Conservation (phyloP, 1,140 invertebrate species). For the Ladona fulva region DNA sequence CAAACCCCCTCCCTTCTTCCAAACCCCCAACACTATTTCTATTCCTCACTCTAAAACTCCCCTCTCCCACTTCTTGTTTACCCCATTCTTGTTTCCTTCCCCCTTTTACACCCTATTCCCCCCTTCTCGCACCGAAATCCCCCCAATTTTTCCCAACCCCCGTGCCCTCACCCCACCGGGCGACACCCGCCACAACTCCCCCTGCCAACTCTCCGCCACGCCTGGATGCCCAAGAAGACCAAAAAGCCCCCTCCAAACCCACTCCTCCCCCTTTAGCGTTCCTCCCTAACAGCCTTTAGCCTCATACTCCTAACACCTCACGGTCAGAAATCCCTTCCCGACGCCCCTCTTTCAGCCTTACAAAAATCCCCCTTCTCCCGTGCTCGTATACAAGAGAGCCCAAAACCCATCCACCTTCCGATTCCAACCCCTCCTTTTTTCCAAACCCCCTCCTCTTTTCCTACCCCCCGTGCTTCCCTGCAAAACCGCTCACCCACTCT, state of each 20-base stretch:
- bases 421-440: neutral
- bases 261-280: neutral
- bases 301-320: neutral
- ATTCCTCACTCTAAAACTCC: neutral
- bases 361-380: neutral
- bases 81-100: neutral
- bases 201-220: neutral
- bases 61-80: neutral
- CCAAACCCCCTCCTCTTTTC: neutral
- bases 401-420: neutral
- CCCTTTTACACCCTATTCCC: neutral
- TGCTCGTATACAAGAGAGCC: neutral
- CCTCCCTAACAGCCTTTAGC: constrained; percentile 3
- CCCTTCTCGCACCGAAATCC: neutral
- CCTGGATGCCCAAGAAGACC: neutral
- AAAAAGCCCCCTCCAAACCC: neutral
- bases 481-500: too few species aligned
- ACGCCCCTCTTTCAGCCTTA: neutral
- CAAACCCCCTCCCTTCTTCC: neutral
- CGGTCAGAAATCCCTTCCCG: neutral
- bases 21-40: neutral
- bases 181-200: neutral
- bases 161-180: neutral
- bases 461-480: neutral
- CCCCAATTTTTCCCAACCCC: neutral